These are phyloP conservation scores for Xestoiulus laeticollis DNA, from an alignment of 2,888 invertebrate genomes.

Conservation along the genomic window DNA sequence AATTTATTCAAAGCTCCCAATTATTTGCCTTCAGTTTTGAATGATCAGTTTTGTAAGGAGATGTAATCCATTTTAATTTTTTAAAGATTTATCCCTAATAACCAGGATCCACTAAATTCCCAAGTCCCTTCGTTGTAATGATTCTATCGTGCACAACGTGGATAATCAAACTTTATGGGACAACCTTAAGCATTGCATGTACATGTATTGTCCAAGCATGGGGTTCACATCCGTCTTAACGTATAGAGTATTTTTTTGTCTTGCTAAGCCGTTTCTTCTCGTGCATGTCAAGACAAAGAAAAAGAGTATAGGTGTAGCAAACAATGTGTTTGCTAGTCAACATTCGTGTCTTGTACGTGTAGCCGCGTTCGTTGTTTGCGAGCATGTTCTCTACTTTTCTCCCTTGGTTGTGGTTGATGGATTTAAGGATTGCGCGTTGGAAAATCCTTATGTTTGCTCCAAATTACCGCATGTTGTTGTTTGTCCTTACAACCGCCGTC, in stretches of 20 bases:
- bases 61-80: too few species aligned
- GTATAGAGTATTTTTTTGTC: neutral
- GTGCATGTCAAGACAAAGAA: neutral
- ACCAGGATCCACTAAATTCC: too few species aligned
- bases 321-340: neutral
- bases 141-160: too few species aligned
- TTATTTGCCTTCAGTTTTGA: too few species aligned
- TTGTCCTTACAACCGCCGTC: neutral
- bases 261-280: neutral
- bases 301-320: neutral
- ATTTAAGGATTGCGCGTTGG: conserved; percentile 40
- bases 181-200: too few species aligned
- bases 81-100: too few species aligned
- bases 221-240: neutral
- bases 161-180: too few species aligned
- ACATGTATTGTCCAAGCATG: too few species aligned
- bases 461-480: conserved; percentile 39
- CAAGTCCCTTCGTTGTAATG: too few species aligned
- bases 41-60: too few species aligned
- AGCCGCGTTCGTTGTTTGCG: neutral
- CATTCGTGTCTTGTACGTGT: conserved; percentile 17
- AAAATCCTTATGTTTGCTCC: conserved; percentile 46
- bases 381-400: neutral
- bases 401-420: conserved; percentile 36
- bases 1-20: too few species aligned